Conservation (phyloP, 2,888 invertebrate species). For the Tuberolachnus salignus region DNA sequence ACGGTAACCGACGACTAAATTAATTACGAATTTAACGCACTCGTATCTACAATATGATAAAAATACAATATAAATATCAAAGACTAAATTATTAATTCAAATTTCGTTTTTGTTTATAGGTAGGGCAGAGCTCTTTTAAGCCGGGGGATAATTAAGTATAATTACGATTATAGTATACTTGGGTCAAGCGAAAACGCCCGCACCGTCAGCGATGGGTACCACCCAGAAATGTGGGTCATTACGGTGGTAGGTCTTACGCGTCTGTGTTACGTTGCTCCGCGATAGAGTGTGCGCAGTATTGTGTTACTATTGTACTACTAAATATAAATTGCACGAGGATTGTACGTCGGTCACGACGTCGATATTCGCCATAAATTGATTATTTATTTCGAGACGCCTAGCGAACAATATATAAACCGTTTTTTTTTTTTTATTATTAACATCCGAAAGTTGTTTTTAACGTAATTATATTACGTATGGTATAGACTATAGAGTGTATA, state of each 20-base stretch:
- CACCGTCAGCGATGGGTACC: neutral
- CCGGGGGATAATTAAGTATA: too few species aligned
- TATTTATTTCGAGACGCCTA: neutral
- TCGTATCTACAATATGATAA: too few species aligned
- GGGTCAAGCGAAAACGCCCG: conserved; percentile 8
- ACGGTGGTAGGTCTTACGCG: conserved; percentile 1
- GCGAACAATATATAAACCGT: neutral
- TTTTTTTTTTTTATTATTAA: neutral
- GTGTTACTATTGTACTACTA: neutral
- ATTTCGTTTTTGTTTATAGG: too few species aligned
- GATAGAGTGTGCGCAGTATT: neutral
- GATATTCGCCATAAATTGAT: neutral
- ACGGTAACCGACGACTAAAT: too few species aligned
- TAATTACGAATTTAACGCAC: too few species aligned
- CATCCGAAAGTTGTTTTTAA: neutral
- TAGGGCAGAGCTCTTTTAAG: too few species aligned
- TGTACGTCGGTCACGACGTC: conserved; percentile 12
- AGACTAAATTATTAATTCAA: too few species aligned
- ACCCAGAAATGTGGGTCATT: conserved; percentile 42
- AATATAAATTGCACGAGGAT: neutral
- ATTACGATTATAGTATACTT: too few species aligned
- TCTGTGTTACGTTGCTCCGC: conserved; percentile 4
- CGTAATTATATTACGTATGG: neutral
- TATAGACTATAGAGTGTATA: too few species aligned
- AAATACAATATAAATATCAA: too few species aligned